Evolutionary conservation across 2,888 invertebrate genomes (phyloP).

Genomic region (Diarsia dahlii): DNA sequence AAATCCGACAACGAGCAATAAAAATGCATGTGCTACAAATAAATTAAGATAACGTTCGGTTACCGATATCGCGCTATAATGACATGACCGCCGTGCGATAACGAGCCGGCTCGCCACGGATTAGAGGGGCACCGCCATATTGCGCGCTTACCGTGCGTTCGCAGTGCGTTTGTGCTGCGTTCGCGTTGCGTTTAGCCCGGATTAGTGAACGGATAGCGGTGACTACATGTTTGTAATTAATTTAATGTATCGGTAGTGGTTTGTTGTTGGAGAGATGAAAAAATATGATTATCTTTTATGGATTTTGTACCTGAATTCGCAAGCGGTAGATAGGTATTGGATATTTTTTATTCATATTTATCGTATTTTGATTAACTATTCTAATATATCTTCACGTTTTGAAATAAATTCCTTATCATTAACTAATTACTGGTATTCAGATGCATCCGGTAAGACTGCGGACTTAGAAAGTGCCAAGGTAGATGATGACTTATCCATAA

Average conservation of each 20-base stretch:
- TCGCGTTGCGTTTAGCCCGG: slow-evolving; percentile 40
- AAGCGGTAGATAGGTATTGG: background rate
- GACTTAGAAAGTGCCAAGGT: background rate
- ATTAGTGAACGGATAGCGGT: slow-evolving; percentile 36
- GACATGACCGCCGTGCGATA: slow-evolving; percentile 78
- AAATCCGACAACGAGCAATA: background rate
- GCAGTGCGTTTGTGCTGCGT: slow-evolving; percentile 32
- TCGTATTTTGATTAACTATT: background rate
- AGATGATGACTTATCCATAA: background rate
- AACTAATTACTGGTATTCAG: background rate
- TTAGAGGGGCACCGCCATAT: slow-evolving; percentile 70
- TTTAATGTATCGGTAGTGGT: slow-evolving; percentile 19
- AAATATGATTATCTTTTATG: background rate
- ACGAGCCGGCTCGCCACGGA: slow-evolving; percentile 77
- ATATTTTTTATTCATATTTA: background rate
- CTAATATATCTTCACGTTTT: background rate
- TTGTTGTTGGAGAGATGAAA: slow-evolving; percentile 22
- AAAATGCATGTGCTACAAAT: slow-evolving; percentile 40
- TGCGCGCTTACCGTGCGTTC: slow-evolving; percentile 41
- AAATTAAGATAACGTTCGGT: slow-evolving; percentile 66
- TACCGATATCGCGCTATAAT: slow-evolving; percentile 72
- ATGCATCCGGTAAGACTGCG: background rate
- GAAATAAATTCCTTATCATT: background rate
- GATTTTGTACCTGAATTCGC: background rate
- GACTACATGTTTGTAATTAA: slow-evolving; percentile 30